Base-by-base conservation (phyloP, 37 sponge, comb jelly and placozoan species). In the Tethya wilhelma region DNA sequence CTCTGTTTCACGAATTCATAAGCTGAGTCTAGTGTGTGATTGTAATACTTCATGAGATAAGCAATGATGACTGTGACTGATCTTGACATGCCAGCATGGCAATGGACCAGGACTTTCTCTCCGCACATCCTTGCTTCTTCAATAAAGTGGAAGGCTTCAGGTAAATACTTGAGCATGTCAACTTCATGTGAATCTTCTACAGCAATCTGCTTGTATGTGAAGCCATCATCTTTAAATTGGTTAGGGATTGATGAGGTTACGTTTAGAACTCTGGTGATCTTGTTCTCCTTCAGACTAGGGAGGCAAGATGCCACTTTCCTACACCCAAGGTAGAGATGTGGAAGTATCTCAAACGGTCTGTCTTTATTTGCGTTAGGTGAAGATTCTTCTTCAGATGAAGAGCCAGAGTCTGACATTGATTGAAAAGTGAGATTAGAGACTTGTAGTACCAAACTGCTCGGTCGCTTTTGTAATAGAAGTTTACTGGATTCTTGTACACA, bases 21-120 rank as follows among this genome's bases (percentile, higher is more conserved):
- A 0, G 97, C 94, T 17, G 59, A 70, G 30, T 93, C 82, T 64
- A 96, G 81, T 6, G 84, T 76, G 74, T 80, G 59, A 28, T 71
- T 64, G 63, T 84, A 68, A 53, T 85, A 75, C 74, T 94, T 89
- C 86, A 97, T 94, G 25, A 94, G 86, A 78, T 94, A 97, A 44
- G 95, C 92, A 4, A 97, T 33, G 53, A 87, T 85, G 40, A 96
- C 81, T 0, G 97, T 93, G 40, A 89, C 94, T 4, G 95, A 93
- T 12, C 97, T 67, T 3, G 97, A 96, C 69, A 93, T 91, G 4
- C 94, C 97, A 0, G 94, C 97, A 28, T 88, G 82, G 66, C 97
- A 96, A 77, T 96, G 97, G 0, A 96, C 97, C 31, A 96, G 65
- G 4, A 96, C 92, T 60, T 75, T 83, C 64, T 91, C 89, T 9